Conservation (phyloP, 2,888 invertebrate species). For the Plagodis pulveraria region DNA sequence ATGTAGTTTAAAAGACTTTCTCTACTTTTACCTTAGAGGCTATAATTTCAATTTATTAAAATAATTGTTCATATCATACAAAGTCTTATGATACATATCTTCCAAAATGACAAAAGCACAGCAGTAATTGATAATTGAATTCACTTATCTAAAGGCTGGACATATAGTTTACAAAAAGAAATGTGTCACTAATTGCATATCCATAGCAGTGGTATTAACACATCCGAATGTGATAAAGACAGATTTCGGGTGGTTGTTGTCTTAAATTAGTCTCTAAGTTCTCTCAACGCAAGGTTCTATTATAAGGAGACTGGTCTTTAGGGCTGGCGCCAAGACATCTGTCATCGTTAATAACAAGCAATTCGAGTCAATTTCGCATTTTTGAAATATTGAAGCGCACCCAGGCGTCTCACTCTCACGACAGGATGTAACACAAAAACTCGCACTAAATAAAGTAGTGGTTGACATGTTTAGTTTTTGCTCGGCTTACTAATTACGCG, state of each 20-base stretch:
- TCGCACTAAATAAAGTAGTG: slow-evolving; percentile 76
- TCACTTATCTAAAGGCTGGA: slow-evolving; percentile 27
- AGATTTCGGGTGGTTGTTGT: slow-evolving; percentile 39
- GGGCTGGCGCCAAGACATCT: slow-evolving; percentile 81
- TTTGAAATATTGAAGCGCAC: slow-evolving; percentile 75
- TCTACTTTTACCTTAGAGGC: too few relatives aligned
- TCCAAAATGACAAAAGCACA: too few relatives aligned
- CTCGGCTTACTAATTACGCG: slow-evolving; percentile 67
- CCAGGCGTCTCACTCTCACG: slow-evolving; percentile 74
- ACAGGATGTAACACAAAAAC: slow-evolving; percentile 81
- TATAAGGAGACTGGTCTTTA: slow-evolving; percentile 33
- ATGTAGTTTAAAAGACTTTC: too few relatives aligned
- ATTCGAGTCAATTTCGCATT: slow-evolving; percentile 83
- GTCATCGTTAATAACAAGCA: slow-evolving; percentile 84
- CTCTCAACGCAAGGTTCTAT: slow-evolving; percentile 39
- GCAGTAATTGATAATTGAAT: too few relatives aligned
- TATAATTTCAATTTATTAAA: too few relatives aligned
- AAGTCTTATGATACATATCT: too few relatives aligned
- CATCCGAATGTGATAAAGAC: slow-evolving; percentile 68
- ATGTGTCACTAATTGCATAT: slow-evolving; percentile 78
- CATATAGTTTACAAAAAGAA: slow-evolving; percentile 53
- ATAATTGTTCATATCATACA: too few relatives aligned
- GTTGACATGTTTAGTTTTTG: slow-evolving; percentile 78
- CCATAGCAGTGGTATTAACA: slow-evolving; percentile 78
- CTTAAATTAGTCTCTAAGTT: slow-evolving; percentile 33